phyloP scores from a whole-genome alignment of 2,113 vertebrate species.

The Poicephalus gulielmi region DNA sequence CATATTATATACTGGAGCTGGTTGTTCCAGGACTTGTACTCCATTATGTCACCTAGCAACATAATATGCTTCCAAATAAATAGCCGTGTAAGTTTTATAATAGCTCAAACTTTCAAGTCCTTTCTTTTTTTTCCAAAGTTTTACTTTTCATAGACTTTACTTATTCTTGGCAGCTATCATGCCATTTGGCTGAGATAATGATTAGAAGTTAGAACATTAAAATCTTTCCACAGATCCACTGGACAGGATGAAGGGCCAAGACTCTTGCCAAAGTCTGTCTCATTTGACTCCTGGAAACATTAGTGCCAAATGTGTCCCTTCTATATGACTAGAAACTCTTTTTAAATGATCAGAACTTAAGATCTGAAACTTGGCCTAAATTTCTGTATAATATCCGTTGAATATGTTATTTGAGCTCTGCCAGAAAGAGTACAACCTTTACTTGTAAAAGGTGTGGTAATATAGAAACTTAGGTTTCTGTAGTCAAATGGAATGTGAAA shows the following conservation, averaged over 20 bases:
- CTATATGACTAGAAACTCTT: not conserved
- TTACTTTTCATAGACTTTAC: constrained; percentile 42
- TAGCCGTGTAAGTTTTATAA: constrained; percentile 28
- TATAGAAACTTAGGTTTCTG: not conserved
- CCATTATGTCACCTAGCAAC: constrained; percentile 70
- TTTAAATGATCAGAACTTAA: not conserved
- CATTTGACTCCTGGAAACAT: not conserved
- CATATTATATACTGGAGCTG: not conserved
- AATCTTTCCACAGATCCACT: constrained; percentile 15
- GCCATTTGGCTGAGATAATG: constrained; percentile 11
- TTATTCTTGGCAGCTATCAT: constrained; percentile 25
- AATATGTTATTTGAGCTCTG: not conserved
- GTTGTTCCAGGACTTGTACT: constrained; percentile 20
- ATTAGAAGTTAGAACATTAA: constrained; percentile 22
- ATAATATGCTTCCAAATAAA: constrained; percentile 55
- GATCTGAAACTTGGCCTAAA: not conserved
- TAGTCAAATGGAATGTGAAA: not conserved
- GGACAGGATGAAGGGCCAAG: not conserved
- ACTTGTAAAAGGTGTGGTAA: not conserved
- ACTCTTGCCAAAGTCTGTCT: not conserved
- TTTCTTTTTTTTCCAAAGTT: not conserved
- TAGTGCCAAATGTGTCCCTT: not conserved
- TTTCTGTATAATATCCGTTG: not conserved
- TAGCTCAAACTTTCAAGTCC: not conserved
- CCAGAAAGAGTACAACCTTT: not conserved